phyloP scores from a whole-genome alignment of 2,113 vertebrate species.

The Sus scrofa region T2T-Sscrofa CM000817.6:166357501-166358000 shows the following conservation, averaged over 20 bases:
- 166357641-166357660: constrained; percentile 88
- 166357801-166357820: constrained; percentile 85
- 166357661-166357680: constrained; percentile 88
- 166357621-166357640: constrained; percentile 93
- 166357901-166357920: constrained; percentile 87
- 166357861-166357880: constrained; percentile 91
- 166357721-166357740: constrained; percentile 96
- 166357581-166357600: constrained; percentile 36
- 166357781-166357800: constrained; percentile 84
- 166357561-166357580: constrained; percentile 46
- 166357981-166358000: constrained; percentile 99
- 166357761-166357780: constrained; percentile 88
- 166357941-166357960: constrained; percentile 95
- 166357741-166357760: constrained; percentile 89
- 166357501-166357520: constrained; percentile 15
- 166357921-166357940: constrained; percentile 96
- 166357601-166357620: constrained; percentile 83
- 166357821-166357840: constrained; percentile 87
- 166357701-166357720: constrained; percentile 98
- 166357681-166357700: constrained; percentile 93
- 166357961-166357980: constrained; percentile 98
- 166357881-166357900: constrained; percentile 90
- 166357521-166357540: not conserved
- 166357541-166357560: constrained; percentile 35
- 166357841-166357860: constrained; percentile 90